Base-by-base conservation (phyloP, 1,140 invertebrate species). In the Samia ricini region DNA sequence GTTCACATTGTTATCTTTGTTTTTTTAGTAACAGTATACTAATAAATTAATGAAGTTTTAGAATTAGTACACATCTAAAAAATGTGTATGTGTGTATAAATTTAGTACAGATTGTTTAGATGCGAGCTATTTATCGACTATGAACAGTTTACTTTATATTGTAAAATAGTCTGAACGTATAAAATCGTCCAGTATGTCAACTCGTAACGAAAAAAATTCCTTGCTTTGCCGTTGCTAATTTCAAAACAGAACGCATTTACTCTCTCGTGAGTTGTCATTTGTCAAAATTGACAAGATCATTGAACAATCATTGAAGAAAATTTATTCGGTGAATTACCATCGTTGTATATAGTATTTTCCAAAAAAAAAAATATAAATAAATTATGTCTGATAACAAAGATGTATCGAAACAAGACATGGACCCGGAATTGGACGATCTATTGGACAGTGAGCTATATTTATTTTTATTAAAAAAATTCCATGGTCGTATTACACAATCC, bases 391-490 rank as follows among this genome's bases (percentile, higher is more conserved):
- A 89, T 26, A 85, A 82, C 66, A 85, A 89, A 59, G 76, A 87
- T 66, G 66, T 74, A 23, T 58, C 73, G 15, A 83, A 82, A 71
- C 81, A 81, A 22, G 83, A 82, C 8, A 71, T 71, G 0, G 88
- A 90, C 56, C 82, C 84, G 0, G 88, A 90, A 72, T 67, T 90
- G 54, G 86, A 89, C 55, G 88, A 90, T 67, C 79, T 90, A 68
- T 71, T 90, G 64, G 79, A 89, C 68, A 89, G 88, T 90, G 71
- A 80, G 85, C n/a, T 80, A 57, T 23, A 22, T 59, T 52, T 60
- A 63, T 56, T 72, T 71, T 59, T 61, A 60, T 56, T 69, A 63
- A 68, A 71, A 72, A 71, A n/a, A 69, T 72, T 55, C 60, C 64
- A 61, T n/a, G 63, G 52, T 64, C 33, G 19, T 20, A 62, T 83